Evolutionary conservation across 35 echinoderm and acorn worm genomes (phyloP).

Genomic region (Stichopus chloronotus): DNA sequence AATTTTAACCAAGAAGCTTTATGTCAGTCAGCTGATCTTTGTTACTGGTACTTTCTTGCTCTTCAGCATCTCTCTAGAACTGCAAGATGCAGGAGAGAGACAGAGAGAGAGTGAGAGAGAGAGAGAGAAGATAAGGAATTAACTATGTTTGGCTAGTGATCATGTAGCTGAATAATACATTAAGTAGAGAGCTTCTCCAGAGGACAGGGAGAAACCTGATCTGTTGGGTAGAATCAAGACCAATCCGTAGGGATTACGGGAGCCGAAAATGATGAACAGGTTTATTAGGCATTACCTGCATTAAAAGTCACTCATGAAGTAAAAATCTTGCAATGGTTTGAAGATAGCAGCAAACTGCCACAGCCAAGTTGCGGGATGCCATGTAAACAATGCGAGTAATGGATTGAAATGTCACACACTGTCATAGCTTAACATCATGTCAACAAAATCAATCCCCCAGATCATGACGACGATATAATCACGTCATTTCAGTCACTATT

Average conservation of each 20-base stretch:
- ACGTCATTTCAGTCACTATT: too few species aligned
- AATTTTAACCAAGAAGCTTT: too few species aligned
- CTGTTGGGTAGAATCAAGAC: conserved; percentile 1
- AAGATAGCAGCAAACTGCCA: neutral
- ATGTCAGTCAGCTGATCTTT: too few species aligned
- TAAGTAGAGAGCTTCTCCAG: neutral
- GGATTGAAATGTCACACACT: conserved; percentile 46
- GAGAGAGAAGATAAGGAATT: too few species aligned
- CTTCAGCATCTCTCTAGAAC: too few species aligned
- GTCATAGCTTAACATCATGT: neutral
- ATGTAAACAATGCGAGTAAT: conserved; percentile 9
- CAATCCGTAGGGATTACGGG: neutral
- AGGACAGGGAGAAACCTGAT: neutral
- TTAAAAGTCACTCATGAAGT: conserved; percentile 42
- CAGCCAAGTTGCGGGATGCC: conserved; percentile 18
- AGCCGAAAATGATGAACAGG: neutral
- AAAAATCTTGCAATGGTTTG: too few species aligned
- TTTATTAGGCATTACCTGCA: conserved; percentile 44
- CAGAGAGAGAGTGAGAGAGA: too few species aligned
- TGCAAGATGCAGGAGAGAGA: too few species aligned
- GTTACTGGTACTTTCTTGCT: too few species aligned
- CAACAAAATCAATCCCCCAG: too few species aligned
- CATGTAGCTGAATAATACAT: conserved; percentile 2
- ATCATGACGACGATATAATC: too few species aligned
- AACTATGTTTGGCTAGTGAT: too few species aligned